These are phyloP conservation scores for Lytechinus variegatus DNA, from an alignment of 35 echinoderm and acorn worm species.

Conservation along the genomic window DNA sequence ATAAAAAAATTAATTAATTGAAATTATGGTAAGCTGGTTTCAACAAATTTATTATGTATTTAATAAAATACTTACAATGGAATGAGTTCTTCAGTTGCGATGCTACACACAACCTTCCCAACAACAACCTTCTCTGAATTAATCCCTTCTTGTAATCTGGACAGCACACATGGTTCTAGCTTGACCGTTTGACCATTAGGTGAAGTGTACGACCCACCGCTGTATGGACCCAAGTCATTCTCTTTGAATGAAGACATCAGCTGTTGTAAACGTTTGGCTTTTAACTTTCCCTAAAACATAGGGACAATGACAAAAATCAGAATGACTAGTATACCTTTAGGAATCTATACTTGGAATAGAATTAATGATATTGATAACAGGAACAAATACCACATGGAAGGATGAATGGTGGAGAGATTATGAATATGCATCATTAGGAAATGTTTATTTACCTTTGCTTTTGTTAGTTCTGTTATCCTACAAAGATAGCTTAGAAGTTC, in stretches of 20 bases:
- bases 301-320: neutral
- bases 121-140: conserved; percentile 90
- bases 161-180: conserved; percentile 61
- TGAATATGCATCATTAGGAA: neutral
- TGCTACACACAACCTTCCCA: conserved; percentile 97
- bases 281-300: conserved; percentile 79
- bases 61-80: conserved; percentile 84
- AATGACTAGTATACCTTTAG: neutral
- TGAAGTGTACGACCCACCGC: conserved; percentile 83
- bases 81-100: conserved; percentile 87
- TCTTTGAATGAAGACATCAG: conserved; percentile 82
- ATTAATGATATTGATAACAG: neutral
- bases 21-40: too few relatives aligned
- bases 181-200: conserved; percentile 85
- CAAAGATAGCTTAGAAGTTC: conserved; percentile 77
- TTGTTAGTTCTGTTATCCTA: conserved; percentile 86
- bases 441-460: conserved; percentile 71
- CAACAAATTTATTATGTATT: too few relatives aligned
- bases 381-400: neutral
- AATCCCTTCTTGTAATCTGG: conserved; percentile 61
- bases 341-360: neutral
- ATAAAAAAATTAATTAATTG: too few relatives aligned
- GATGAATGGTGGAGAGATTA: neutral
- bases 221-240: conserved; percentile 82
- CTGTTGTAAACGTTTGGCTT: conserved; percentile 87